Evolutionary conservation across 2,888 invertebrate species (phyloP), one percentile per base, ranked within the genome.

Genomic region (Diogma glabrata): DNA sequence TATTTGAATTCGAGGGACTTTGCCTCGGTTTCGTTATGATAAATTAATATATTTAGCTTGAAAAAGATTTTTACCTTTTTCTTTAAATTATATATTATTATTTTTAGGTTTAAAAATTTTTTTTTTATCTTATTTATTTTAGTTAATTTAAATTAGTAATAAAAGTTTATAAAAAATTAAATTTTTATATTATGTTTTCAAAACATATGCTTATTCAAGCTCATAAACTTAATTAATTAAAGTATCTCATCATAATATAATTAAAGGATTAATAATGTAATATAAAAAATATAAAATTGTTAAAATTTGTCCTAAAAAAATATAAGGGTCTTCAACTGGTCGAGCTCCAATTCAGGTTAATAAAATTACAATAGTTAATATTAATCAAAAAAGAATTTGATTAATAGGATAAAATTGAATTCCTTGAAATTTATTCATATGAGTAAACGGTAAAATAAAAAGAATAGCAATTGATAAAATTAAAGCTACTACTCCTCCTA

Each of bases 11-110:
- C 82, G 82, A 0, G 79, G 78, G 0, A 76, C 79, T 46, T 74
- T 80, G 59, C 84, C 83, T 61, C 84, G 83, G 0, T 81, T 78
- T 74, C 83, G 82, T 22, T 84, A 84, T 78, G 83, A 84, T 78
- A 78, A 80, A 59, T 73, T 84, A 68, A 85, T 84, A 67, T 74
- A 75, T 74, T 75, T 82, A 66, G 74, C 77, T 67, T 82, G 81
- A 75, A 79, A 78, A 59, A 69, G 67, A 56, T 79, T 76, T 77
- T 76, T 82, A 66, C 77, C 78, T 55, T 59, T 79, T 68, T 75
- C 76, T 61, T 76, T 79, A 72, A 77, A 76, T 75, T 77, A 69
- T 73, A 69, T 78, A 67, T 63, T 78, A 62, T 76, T 78, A 72
- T 75, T 72, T 74, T 65, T 75, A 61, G 74, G 75, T 0, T 55